Evolutionary conservation across 2,113 vertebrate genomes (phyloP), one percentile per base, ranked within the genome.

Genomic region (Plotosus lineatus): DNA sequence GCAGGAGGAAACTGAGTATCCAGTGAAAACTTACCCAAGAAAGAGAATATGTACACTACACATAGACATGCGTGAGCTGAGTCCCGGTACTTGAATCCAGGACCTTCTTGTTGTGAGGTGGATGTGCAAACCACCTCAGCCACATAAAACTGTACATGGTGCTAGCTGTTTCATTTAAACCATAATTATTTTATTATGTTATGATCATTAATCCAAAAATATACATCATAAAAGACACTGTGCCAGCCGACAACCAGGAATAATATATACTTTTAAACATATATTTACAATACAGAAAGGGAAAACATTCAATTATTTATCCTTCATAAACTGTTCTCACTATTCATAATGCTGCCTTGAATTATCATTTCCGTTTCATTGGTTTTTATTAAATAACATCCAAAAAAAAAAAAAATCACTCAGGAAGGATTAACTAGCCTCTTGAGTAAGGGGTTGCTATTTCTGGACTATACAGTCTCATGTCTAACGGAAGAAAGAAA

Each of bases 321-420:
- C 33, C 61, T 23, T 33, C 86, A 91, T 92, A 92, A 40, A 86
- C 88, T 60, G 85, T 86, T 91, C 90, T 90, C 92, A 90, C 91
- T 96, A 97, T 98, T 94, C 96, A 98, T 96, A 97, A 93, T 95
- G 91, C 91, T 91, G 90, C 92, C 93, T 93, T 86, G 94, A 91
- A 69, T 75, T 38, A 75, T 71, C 81, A 92, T 95, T 93, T 90
- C 94, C 92, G 92, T 95, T 95, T 95, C 97, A 98, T 95, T 98
- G 97, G 46, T 78, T 65, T 63, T 51, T 71, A 72, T 94, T 93
- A 94, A 92, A 92, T 94, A 94, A 94, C 93, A 92, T 93, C 77
- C 78, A 80, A 36, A 78, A n/a, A n/a, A n/a, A n/a, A n/a, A n/a
- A n/a, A n/a, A n/a, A 69, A 14, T 78, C 15, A 75, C 44, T 81